phyloP scores from a whole-genome alignment of 2,113 vertebrate species.

The Zapus hudsonius region DNA sequence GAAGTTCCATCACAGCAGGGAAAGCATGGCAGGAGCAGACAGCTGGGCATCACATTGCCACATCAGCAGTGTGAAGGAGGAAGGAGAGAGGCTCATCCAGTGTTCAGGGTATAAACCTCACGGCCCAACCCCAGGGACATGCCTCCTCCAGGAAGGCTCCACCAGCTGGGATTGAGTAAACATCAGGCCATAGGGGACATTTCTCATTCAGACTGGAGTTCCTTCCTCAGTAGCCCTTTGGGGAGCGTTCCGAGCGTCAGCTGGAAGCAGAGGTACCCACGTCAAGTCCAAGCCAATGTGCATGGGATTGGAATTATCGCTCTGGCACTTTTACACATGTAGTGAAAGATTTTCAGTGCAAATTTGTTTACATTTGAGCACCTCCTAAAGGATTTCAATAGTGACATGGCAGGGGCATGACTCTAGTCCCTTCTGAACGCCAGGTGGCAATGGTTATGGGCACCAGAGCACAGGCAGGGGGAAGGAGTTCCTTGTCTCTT shows the following conservation, averaged over 20 bases:
- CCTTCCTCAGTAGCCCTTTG: background rate
- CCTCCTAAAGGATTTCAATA: background rate
- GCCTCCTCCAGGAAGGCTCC: too few species aligned
- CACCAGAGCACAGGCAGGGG: rapidly evolving
- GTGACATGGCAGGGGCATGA: rapidly evolving
- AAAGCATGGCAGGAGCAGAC: too few species aligned
- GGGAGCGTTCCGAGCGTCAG: rapidly evolving
- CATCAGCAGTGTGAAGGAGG: too few species aligned
- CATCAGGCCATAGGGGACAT: too few species aligned
- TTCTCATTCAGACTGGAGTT: too few species aligned
- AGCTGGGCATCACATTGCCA: too few species aligned
- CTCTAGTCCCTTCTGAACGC: rapidly evolving
- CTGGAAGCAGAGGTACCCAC: background rate
- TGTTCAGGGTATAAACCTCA: too few species aligned
- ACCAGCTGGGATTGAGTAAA: too few species aligned
- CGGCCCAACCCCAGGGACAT: too few species aligned
- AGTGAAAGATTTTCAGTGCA: rapidly evolving
- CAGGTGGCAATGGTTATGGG: rapidly evolving
- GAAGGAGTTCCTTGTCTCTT: background rate
- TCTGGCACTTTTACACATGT: background rate
- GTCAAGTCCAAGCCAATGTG: rapidly evolving
- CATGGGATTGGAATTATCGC: rapidly evolving
- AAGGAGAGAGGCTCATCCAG: too few species aligned
- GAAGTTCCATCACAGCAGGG: too few species aligned
- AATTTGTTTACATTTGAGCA: background rate